Evolutionary conservation across 2,888 invertebrate species (phyloP).

Genomic region (Scrobipalpa costella): DNA sequence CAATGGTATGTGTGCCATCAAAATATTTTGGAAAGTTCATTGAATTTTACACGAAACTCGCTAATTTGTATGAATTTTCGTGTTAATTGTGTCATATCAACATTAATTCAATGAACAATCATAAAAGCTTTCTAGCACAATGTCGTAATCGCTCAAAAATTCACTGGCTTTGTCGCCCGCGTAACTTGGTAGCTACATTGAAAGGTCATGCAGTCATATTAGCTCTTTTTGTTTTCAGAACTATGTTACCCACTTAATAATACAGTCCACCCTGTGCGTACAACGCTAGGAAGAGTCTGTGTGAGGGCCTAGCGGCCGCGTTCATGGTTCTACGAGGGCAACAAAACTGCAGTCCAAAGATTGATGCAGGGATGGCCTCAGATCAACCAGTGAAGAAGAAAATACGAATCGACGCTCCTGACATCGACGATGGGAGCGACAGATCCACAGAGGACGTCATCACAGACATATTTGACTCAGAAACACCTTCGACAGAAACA

Average conservation of each 20-base stretch:
- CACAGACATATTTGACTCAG: slow-evolving; percentile 68
- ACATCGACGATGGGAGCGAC: slow-evolving; percentile 79
- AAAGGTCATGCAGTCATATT: slow-evolving; percentile 78
- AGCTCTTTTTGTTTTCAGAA: slow-evolving; percentile 70
- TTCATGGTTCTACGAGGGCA: slow-evolving; percentile 85
- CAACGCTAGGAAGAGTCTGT: slow-evolving; percentile 27
- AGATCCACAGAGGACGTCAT: slow-evolving; percentile 77
- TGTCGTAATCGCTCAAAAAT: slow-evolving; percentile 43
- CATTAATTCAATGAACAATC: slow-evolving; percentile 33
- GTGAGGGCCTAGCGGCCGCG: slow-evolving; percentile 34
- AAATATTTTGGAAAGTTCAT: slow-evolving; percentile 81
- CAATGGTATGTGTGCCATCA: slow-evolving; percentile 81
- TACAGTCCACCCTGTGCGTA: slow-evolving; percentile 28
- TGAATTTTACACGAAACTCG: slow-evolving; percentile 48
- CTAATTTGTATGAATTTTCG: slow-evolving; percentile 36
- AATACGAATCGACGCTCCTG: slow-evolving; percentile 85
- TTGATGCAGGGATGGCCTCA: slow-evolving; percentile 84
- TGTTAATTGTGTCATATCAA: slow-evolving; percentile 34
- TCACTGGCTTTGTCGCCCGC: slow-evolving; percentile 74
- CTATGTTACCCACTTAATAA: slow-evolving; percentile 47
- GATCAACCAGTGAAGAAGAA: slow-evolving; percentile 94
- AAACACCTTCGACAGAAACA: slow-evolving; percentile 65
- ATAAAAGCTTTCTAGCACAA: slow-evolving; percentile 28
- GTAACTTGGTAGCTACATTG: slow-evolving; percentile 79
- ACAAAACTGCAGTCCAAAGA: slow-evolving; percentile 73